Percentiles rank a stretch among this genome's conserved stretches.
Evolutionary conservation across 2,797 vertebrate species (phyloP).

Genomic region (Chaetophractus vellerosus): DNA sequence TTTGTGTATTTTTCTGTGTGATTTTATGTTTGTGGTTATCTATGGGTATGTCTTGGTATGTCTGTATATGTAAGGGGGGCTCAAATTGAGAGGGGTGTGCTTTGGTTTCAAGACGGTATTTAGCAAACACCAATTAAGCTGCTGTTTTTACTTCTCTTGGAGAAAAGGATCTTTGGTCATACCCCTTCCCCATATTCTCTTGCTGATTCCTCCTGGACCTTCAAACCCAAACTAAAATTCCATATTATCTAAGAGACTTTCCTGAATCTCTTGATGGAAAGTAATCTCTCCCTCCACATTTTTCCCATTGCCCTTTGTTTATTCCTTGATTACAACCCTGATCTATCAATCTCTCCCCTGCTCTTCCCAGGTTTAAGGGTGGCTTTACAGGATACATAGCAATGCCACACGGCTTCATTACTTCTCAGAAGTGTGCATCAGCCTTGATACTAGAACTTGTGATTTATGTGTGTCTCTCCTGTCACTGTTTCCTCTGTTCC

Average conservation of each 20-base stretch:
- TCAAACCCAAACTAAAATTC: constrained; percentile 50
- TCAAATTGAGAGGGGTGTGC: neutral
- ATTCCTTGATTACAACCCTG: constrained; percentile 62
- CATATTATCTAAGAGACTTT: constrained; percentile 31
- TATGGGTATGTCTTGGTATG: constrained; percentile 52
- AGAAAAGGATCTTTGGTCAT: neutral
- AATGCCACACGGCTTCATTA: constrained; percentile 17
- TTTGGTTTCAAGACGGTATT: constrained; percentile 69
- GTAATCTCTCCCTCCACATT: neutral
- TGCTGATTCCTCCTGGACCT: neutral
- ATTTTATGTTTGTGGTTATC: constrained; percentile 51
- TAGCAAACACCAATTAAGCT: constrained; percentile 61
- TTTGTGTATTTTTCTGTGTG: constrained; percentile 30
- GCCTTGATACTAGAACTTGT: neutral
- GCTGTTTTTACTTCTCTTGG: constrained; percentile 69
- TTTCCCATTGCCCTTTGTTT: constrained; percentile 54
- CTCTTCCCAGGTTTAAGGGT: constrained; percentile 76
- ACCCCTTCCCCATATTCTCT: neutral
- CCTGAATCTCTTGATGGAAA: constrained; percentile 56
- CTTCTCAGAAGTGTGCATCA: constrained; percentile 26
- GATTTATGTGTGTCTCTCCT: constrained; percentile 5
- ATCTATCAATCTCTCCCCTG: constrained; percentile 24
- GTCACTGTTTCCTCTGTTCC: neutral
- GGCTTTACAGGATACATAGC: constrained; percentile 49
- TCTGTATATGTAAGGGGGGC: constrained; percentile 13